These are phyloP conservation scores for Drosophila carrolli DNA, from an alignment of 1,140 invertebrate species.

Conservation along the genomic window DNA sequence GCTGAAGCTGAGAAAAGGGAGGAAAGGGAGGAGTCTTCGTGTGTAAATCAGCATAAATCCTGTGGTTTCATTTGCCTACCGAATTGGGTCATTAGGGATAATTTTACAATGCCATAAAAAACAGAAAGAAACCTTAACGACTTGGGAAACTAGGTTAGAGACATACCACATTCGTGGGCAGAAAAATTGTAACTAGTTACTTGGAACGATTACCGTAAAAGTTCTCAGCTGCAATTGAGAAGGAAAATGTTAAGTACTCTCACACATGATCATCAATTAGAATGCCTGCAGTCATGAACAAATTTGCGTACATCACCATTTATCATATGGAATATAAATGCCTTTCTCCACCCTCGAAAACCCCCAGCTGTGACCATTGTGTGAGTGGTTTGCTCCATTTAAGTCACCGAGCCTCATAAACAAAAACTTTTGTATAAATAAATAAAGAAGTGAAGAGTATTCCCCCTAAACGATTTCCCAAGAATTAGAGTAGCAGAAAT, in stretches of 20 bases:
- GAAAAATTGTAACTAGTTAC: constrained; percentile 5
- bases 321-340: constrained; percentile 49
- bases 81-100: constrained; percentile 72
- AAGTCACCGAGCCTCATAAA: constrained; percentile 40
- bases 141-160: constrained; percentile 22
- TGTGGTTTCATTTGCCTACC: constrained; percentile 47
- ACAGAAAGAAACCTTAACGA: constrained; percentile 53
- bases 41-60: constrained; percentile 61
- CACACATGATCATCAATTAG: constrained; percentile 58
- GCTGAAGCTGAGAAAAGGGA: not conserved
- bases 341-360: constrained; percentile 3
- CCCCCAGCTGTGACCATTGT: constrained; percentile 60
- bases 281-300: constrained; percentile 63
- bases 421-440: constrained; percentile 55
- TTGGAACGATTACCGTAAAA: constrained; percentile 41
- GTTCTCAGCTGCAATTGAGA: constrained; percentile 29
- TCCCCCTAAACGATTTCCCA: constrained; percentile 20
- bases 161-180: not conserved
- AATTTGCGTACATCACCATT: constrained; percentile 71
- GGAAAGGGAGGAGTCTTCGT: constrained; percentile 24
- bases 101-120: constrained; percentile 64
- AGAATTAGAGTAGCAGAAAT: constrained; percentile 12
- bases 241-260: constrained; percentile 19
- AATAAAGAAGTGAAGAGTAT: constrained; percentile 23
- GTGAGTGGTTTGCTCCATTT: constrained; percentile 49